Evolutionary conservation across 2,888 invertebrate species (phyloP).

Genomic region (Nephrotoma appendiculata): DNA sequence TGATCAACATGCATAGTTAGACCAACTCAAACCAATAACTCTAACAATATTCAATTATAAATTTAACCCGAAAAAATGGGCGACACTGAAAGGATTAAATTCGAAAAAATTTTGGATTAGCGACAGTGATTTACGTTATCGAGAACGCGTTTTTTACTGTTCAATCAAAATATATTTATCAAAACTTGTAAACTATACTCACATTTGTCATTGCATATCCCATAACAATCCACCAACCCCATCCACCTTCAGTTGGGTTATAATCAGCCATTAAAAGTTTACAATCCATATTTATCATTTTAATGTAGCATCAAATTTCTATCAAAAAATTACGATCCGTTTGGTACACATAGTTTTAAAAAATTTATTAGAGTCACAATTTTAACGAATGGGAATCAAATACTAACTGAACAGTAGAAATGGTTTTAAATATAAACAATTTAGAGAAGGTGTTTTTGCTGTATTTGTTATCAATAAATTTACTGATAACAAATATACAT

Average conservation of each 20-base stretch:
- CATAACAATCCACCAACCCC: slow-evolving; percentile 53
- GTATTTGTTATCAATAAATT: neutral
- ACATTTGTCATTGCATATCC: slow-evolving; percentile 51
- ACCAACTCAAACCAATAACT: no score
- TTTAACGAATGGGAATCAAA: neutral
- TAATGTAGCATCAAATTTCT: neutral
- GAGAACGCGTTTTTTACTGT: neutral
- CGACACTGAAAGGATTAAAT: neutral
- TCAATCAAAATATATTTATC: neutral
- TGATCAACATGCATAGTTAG: no score
- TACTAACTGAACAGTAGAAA: neutral
- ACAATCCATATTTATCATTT: neutral
- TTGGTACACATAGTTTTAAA: neutral
- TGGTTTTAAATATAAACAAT: neutral
- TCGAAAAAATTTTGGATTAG: neutral
- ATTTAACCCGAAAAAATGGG: neutral
- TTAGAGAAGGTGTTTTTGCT: neutral
- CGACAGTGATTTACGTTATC: neutral
- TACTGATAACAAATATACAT: neutral
- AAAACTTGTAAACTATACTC: slow-evolving; percentile 24
- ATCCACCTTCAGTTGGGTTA: slow-evolving; percentile 42
- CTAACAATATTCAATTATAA: neutral
- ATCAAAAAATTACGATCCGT: neutral
- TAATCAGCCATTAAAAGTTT: neutral
- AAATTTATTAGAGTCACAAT: neutral